Base-by-base conservation (phyloP, 1,140 invertebrate species). In the Drosophila kikkawai region DNA sequence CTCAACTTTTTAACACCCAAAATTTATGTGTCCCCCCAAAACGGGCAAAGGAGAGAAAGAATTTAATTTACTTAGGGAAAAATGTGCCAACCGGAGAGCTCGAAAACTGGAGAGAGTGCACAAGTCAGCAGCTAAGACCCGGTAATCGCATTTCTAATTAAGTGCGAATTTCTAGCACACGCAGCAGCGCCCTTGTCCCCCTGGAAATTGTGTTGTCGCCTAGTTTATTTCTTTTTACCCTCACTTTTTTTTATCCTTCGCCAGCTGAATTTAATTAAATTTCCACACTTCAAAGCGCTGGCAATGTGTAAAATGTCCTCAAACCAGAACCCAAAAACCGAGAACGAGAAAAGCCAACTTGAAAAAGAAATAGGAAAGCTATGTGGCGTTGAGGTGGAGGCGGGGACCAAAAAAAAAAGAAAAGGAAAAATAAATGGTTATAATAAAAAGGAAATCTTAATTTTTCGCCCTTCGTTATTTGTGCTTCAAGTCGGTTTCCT, bases 211-310 rank as follows among this genome's bases (percentile, higher is more conserved):
- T 86, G 84, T 87, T 88, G 80, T 83, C 84, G 84, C 83, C 83
- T 87, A 87, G 77, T 88, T 87, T 88, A 84, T 88, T 71, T 63
- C 76, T 66, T 65, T 75, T 42, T 60, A 48, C 45, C 41, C 45
- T 47, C 47, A 55, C 37, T 37, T 60, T 57, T 68, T 65, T 66
- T 82, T 86, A 19, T 65, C 58, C 64, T 53, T 70, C 53, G 80
- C 83, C 41, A 88, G 85, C 74, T 85, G 81, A 90, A 88, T 88
- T 88, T 88, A 88, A 88, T 88, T 88, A 88, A 88, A 88, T 88
- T 90, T 88, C 81, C 56, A 79, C 85, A 88, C 85, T 88, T 88
- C 85, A 88, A 88, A 90, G 85, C 81, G 75, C 71, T 79, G 77
- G 85, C 75, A 90, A 90, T 88, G 85, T 81, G 84, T 71, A 84